phyloP scores from a whole-genome alignment of 2,113 vertebrate species.

The Ahaetulla prasina region DNA sequence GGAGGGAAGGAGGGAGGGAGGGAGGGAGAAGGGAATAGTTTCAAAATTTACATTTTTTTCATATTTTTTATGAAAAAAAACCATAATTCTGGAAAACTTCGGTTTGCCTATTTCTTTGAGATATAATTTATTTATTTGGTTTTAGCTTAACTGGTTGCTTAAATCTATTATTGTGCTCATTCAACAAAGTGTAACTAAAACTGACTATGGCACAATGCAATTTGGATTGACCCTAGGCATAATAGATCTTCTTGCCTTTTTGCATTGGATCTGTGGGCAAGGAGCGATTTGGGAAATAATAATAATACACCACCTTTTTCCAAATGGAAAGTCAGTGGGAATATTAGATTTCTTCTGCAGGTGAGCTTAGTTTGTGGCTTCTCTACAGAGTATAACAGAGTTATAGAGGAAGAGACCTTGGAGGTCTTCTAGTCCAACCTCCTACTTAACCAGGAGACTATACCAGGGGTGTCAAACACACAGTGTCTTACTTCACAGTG shows the following conservation, averaged over 20 bases:
- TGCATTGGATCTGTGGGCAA: background rate
- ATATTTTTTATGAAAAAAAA: background rate
- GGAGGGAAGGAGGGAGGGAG: too few relatives aligned
- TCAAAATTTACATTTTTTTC: background rate
- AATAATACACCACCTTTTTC: background rate
- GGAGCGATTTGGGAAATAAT: background rate
- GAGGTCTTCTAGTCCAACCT: background rate
- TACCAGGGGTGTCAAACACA: too few relatives aligned
- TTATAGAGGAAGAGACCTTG: background rate
- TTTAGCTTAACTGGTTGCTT: background rate
- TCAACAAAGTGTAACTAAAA: background rate
- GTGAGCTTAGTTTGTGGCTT: background rate
- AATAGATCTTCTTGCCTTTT: background rate
- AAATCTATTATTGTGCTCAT: background rate
- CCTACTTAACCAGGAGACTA: background rate
- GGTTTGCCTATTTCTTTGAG: background rate
- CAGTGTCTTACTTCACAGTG: too few relatives aligned
- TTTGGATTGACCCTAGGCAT: background rate
- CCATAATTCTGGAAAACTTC: background rate
- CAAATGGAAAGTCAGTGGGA: background rate
- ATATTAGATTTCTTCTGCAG: background rate
- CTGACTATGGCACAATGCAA: background rate
- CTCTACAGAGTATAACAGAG: background rate
- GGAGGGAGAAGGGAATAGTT: background rate
- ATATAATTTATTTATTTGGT: background rate